Percentiles rank a stretch among this genome's conserved stretches.
These are phyloP conservation scores for Argopecten irradians DNA, from an alignment of 1,140 invertebrate species.

Conservation along the genomic window DNA sequence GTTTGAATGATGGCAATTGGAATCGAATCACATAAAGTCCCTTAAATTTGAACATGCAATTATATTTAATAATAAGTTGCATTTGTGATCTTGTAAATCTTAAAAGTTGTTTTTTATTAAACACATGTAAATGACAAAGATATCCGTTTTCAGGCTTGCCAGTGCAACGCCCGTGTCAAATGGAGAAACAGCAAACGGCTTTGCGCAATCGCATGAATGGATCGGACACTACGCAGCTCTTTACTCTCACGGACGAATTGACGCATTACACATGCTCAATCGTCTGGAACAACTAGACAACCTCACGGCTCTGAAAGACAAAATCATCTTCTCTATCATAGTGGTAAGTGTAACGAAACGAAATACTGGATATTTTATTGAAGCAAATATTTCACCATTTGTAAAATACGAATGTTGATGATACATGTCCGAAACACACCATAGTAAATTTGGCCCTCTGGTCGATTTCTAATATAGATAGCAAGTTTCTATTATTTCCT, in stretches of 20 bases:
- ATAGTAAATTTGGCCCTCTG: too few relatives aligned
- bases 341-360: slow-evolving; percentile 85
- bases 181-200: neutral
- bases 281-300: slow-evolving; percentile 86
- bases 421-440: too few relatives aligned
- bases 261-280: slow-evolving; percentile 90
- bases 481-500: too few relatives aligned
- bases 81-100: neutral
- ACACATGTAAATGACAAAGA: too few relatives aligned
- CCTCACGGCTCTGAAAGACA: slow-evolving; percentile 91
- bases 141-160: neutral
- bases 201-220: slow-evolving; percentile 74
- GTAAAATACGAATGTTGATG: neutral
- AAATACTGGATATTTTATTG: neutral
- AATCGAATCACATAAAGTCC: too few relatives aligned
- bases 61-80: neutral
- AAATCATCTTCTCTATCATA: slow-evolving; percentile 95
- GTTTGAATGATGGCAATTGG: too few relatives aligned
- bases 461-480: too few relatives aligned
- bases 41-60: neutral
- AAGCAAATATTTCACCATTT: neutral
- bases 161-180: neutral
- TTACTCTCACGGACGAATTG: slow-evolving; percentile 86
- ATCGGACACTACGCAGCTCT: slow-evolving; percentile 89
- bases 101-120: neutral